Evolutionary conservation across 37 sponge, comb jelly and placozoan genomes (phyloP), one percentile per base, ranked within the genome.

Genomic region (Theonella swinhoei): DNA sequence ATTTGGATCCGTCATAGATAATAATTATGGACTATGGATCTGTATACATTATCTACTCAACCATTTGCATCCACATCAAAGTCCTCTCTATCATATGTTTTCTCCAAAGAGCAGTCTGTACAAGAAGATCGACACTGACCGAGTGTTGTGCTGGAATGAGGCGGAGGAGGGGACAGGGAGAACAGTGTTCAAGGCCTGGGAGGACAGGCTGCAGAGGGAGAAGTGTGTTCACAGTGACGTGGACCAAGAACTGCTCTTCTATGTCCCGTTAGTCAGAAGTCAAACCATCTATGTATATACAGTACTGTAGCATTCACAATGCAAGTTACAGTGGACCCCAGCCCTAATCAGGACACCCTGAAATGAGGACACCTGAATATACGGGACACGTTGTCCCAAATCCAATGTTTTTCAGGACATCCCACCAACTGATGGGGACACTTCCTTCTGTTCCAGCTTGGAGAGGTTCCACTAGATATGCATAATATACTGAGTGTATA

Each of bases 141-240:
- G 88, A 22, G 77, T 97, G 14, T 75, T 90, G 62, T 97, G 98
- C 86, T 86, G 92, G 81, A 97, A 97, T 62, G 98, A 97, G 83
- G 66, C 76, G 11, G 89, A 73, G 67, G 98, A 97, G 40, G 98
- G 96, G 22, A 64, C 94, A 4, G 98, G 96, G 20, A 83, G 79
- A n/a, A 68, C 40, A 0, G 96, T 97, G 43, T 97, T 97, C 92
- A 95, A 92, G 62, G 89, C 98, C 7, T 97, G 98, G 98, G 96
- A 97, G 9, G 82, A 90, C 19, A 85, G 98, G 82, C 80, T 93
- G 62, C 94, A 97, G 42, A 83, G 40, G 36, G 68, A 35, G 9
- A 90, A 90, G 98, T 93, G 89, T 91, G 98, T 98, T 34, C 94
- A 95, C 63, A 98, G 98, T 87, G 98, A 98, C 77, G 92, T 84